These are phyloP conservation scores for Acanthococcus lagerstroemiae DNA, from an alignment of 2,888 invertebrate species.

Conservation along the genomic window DNA sequence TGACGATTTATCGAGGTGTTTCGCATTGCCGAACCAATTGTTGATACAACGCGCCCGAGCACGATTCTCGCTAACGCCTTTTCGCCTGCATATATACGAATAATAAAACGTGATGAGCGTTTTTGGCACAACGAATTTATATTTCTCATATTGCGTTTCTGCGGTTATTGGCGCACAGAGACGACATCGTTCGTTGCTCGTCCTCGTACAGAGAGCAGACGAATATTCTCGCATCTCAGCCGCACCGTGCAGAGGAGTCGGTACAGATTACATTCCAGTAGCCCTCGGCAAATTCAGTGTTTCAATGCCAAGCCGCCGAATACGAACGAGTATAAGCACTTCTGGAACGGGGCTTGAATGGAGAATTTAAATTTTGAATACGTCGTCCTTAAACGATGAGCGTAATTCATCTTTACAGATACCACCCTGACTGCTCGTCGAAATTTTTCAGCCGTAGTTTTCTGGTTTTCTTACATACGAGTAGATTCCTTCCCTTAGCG, in stretches of 20 bases:
- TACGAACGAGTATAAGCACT: too few species aligned
- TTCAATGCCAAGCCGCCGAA: too few species aligned
- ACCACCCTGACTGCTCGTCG: too few species aligned
- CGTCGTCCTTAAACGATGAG: too few species aligned
- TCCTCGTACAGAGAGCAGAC: too few species aligned
- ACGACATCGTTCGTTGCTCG: not conserved
- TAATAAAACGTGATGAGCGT: not conserved
- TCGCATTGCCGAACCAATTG: conserved; percentile 15
- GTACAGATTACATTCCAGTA: not conserved
- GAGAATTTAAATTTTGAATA: too few species aligned
- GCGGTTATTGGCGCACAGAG: not conserved
- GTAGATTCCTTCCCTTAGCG: too few species aligned
- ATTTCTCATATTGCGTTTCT: not conserved
- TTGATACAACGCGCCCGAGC: conserved; percentile 1
- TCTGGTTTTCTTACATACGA: too few species aligned
- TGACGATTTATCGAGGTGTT: conserved; percentile 14
- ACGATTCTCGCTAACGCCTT: not conserved
- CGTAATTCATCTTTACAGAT: too few species aligned
- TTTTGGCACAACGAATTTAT: not conserved
- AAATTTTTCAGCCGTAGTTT: too few species aligned
- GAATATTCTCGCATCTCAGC: too few species aligned
- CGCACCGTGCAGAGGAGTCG: not conserved
- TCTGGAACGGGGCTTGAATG: too few species aligned
- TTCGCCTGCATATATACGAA: not conserved
- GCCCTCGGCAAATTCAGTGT: not conserved